Base-by-base conservation (phyloP, 2,797 vertebrate genomes). In the Manis crassicaudata region DNA sequence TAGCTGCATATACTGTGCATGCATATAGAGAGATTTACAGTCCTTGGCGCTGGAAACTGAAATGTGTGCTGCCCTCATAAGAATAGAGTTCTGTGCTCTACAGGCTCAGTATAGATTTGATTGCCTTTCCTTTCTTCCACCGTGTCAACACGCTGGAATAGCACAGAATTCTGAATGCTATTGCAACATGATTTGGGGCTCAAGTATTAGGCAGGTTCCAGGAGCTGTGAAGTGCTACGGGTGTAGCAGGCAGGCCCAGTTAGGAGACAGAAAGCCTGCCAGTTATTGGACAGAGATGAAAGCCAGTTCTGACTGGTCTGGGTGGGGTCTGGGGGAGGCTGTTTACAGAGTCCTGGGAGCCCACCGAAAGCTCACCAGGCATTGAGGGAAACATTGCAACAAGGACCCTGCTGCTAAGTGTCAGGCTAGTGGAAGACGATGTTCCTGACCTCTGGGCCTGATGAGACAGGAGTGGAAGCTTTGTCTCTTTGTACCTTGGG, bases 11-110 rank as follows among this genome's bases (percentile, higher is more conserved):
- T 0, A 23, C 29, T 88, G 40, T 23, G 35, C 23, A 0, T 72
- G 46, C 70, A 7, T n/a, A 13, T 18, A 18, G 84, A 52, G 68
- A 92, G 85, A 94, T 90, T 93, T 93, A 93, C 11, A 80, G 3
- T 25, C 17, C 11, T 88, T 84, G 91, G 60, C 54, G n/a, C 43
- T 58, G 62, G 68, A 63, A 82, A 85, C 46, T 3, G 32, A 84
- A 79, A 25, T 29, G n/a, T 16, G 54, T 9, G 35, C 63, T 77
- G n/a, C 43, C 37, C 60, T 81, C 25, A 1, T 32, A 65, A 89
- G 86, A 35, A 35, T 20, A 14, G 20, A 32, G 54, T 62, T 90
- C 43, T 88, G 3, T 37, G 68, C 18, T 4, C 43, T 5, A 1
- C 2, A 3, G 68, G 68, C 65, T 86, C 23, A 0, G 14, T 1